A percentile compares a stretch with the other conserved stretches of the same genome.
These are phyloP conservation scores for Mohoua ochrocephala DNA, from an alignment of 2,113 vertebrate species.

Conservation along the genomic window DNA sequence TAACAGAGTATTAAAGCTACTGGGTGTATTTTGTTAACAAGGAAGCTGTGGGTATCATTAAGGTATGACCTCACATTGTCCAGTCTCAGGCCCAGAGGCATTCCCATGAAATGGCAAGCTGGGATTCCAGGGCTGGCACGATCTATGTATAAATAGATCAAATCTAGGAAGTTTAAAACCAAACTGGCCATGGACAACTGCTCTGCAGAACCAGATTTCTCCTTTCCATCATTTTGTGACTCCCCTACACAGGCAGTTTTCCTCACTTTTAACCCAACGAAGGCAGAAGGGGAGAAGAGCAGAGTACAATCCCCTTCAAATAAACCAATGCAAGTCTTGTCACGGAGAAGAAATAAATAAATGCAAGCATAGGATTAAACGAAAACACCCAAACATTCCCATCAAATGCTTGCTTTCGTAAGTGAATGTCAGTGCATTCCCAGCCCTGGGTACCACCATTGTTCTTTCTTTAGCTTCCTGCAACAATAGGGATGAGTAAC, in stretches of 20 bases:
- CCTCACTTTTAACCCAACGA: background rate
- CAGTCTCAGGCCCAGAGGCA: background rate
- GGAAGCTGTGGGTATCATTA: background rate
- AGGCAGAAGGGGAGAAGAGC: background rate
- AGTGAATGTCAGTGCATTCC: background rate
- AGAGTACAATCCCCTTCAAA: background rate
- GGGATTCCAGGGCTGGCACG: background rate
- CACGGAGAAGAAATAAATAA: background rate
- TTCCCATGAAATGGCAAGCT: background rate
- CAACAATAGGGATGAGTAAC: background rate
- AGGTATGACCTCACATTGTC: accelerated
- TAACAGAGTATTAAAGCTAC: background rate
- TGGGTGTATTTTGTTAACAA: background rate
- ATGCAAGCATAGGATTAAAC: background rate
- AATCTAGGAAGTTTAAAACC: background rate
- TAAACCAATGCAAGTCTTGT: background rate
- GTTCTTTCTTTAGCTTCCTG: background rate
- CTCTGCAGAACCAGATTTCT: background rate
- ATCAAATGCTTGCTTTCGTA: background rate
- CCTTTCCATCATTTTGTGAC: background rate
- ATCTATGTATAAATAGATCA: background rate
- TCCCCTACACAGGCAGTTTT: background rate
- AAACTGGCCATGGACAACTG: background rate
- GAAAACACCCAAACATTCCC: background rate
- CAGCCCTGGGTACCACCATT: accelerated